Evolutionary conservation across 2,797 vertebrate genomes (phyloP).

Genomic region (Otolemur crassicaudatus): DNA sequence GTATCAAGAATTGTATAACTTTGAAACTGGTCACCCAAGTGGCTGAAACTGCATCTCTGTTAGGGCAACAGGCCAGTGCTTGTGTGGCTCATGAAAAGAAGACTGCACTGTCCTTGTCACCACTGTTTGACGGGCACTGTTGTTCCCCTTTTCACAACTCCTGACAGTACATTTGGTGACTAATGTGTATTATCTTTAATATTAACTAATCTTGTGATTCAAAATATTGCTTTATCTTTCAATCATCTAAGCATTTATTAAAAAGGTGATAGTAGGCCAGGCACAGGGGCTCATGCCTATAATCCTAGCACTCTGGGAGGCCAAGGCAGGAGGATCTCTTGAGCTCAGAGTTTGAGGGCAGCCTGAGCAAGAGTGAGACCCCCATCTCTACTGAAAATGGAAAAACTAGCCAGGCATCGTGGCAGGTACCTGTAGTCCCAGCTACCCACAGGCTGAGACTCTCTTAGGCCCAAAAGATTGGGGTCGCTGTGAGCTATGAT

Average conservation of each 20-base stretch:
- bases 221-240: not conserved
- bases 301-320: too few species aligned
- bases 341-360: too few species aligned
- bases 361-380: too few species aligned
- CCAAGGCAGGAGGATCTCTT: too few species aligned
- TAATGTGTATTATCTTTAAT: not conserved
- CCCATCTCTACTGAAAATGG: too few species aligned
- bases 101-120: rapidly evolving
- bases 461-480: too few species aligned
- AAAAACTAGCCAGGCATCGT: too few species aligned
- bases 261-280: not conserved
- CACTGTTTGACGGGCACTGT: not conserved
- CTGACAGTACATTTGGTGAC: not conserved
- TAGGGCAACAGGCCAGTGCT: rapidly evolving
- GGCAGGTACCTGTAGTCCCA: too few species aligned
- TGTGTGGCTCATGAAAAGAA: not conserved
- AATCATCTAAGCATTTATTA: not conserved
- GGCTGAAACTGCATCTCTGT: not conserved
- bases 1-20: not conserved
- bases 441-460: too few species aligned
- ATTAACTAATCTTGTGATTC: not conserved
- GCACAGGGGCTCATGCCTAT: too few species aligned
- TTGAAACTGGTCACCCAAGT: not conserved
- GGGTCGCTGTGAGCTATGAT: too few species aligned
- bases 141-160: not conserved